These are phyloP conservation scores for Scarus forsteni DNA, from an alignment of 2,797 vertebrate genomes.

Conservation along the genomic window DNA sequence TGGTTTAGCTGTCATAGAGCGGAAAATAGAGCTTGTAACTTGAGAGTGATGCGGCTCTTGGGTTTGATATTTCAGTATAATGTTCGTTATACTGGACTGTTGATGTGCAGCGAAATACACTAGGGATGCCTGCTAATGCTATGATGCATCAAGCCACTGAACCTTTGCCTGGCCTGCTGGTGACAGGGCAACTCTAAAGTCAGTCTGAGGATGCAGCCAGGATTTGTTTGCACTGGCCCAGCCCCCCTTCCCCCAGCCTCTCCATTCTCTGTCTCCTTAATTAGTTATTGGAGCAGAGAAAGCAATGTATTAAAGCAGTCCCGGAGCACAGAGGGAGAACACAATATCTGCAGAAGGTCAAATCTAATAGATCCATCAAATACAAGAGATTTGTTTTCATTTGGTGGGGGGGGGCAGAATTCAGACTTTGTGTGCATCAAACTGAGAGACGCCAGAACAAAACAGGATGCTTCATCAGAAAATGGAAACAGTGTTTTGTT, in stretches of 20 bases:
- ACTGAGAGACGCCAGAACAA: constrained; percentile 3
- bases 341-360: constrained; percentile 67
- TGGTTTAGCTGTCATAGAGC: constrained; percentile 18
- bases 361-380: constrained; percentile 63
- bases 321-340: constrained; percentile 36
- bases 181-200: constrained; percentile 25
- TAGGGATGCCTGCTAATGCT: constrained; percentile 8
- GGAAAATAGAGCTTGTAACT: constrained; percentile 8
- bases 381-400: constrained; percentile 58
- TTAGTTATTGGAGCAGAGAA: constrained; percentile 74
- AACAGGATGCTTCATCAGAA: constrained; percentile 1
- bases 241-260: background rate
- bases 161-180: constrained; percentile 4
- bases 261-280: constrained; percentile 57
- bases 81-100: constrained; percentile 1
- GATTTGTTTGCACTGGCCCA: constrained; percentile 57
- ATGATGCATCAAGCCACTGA: constrained; percentile 1
- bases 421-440: constrained; percentile 35
- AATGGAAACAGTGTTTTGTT: constrained; percentile 24
- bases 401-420: constrained; percentile 31
- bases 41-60: background rate
- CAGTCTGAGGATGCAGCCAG: constrained; percentile 32
- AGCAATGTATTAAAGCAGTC: constrained; percentile 60
- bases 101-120: constrained; percentile 7
- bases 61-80: constrained; percentile 20